Conservation (phyloP, 2,797 vertebrate genomes). For the Diglossa cyanea region DNA sequence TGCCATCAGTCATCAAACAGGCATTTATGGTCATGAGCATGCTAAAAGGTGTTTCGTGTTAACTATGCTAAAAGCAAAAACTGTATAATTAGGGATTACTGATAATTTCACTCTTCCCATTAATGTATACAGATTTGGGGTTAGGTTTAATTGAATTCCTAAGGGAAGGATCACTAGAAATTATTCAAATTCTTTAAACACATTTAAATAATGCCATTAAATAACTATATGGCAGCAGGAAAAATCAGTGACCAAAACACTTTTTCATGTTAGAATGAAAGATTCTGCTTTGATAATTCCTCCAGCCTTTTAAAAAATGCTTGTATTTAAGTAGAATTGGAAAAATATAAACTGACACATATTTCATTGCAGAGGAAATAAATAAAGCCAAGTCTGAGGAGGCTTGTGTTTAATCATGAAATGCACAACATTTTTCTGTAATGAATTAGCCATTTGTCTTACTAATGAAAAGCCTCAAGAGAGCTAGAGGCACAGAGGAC, state of each 20-base stretch:
- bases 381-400: slow-evolving; percentile 53
- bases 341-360: slow-evolving; percentile 67
- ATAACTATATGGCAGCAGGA: neutral
- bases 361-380: slow-evolving; percentile 71
- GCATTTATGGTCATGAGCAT: neutral
- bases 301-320: slow-evolving; percentile 63
- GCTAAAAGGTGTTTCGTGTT: neutral
- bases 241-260: neutral
- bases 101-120: neutral
- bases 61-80: neutral
- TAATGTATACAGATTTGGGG: neutral
- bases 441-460: slow-evolving; percentile 71
- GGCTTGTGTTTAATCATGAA: slow-evolving; percentile 71
- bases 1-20: neutral
- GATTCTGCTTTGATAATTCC: slow-evolving; percentile 48
- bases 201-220: slow-evolving; percentile 1
- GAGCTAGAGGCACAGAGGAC: neutral
- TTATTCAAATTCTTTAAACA: slow-evolving; percentile 8
- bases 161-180: neutral
- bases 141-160: neutral
- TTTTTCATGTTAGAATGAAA: neutral
- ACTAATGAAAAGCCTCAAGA: slow-evolving; percentile 45
- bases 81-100: neutral
- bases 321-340: slow-evolving; percentile 67
- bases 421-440: slow-evolving; percentile 55